Evolutionary conservation across 2,797 vertebrate genomes (phyloP).

Genomic region (Pristis pectinata): DNA sequence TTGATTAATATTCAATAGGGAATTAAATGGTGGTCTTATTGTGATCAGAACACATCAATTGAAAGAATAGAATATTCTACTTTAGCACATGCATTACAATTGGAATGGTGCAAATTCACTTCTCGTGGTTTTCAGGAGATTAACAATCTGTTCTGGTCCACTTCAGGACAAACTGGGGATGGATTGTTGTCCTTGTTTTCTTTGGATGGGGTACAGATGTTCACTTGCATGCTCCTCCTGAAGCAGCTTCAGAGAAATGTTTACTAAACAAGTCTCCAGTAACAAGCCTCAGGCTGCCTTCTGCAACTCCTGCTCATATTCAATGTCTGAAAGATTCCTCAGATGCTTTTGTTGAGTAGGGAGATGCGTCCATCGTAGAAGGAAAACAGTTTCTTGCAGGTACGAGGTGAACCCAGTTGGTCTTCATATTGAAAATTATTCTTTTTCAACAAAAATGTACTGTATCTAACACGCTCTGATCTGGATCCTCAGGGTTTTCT

Average conservation of each 20-base stretch:
- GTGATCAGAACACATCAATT: too few relatives aligned
- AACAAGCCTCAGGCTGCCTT: not conserved
- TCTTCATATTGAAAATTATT: not conserved
- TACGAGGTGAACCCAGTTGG: not conserved
- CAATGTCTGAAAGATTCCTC: not conserved
- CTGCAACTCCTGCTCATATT: not conserved
- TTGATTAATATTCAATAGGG: too few relatives aligned
- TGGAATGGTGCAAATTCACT: not conserved
- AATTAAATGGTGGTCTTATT: too few relatives aligned
- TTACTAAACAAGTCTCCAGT: not conserved
- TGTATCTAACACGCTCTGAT: not conserved
- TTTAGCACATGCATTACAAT: too few relatives aligned
- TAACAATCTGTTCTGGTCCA: not conserved
- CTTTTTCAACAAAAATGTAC: not conserved
- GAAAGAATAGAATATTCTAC: too few relatives aligned
- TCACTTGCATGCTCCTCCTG: not conserved
- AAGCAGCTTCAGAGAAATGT: not conserved
- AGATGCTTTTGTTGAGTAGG: not conserved
- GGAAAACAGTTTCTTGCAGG: not conserved
- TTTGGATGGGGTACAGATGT: not conserved
- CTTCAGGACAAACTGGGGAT: not conserved
- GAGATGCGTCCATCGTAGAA: not conserved
- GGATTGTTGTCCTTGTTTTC: not conserved
- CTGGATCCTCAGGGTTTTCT: not conserved
- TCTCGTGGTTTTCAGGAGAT: not conserved